Base-by-base conservation (phyloP, 2,888 invertebrate species). In the Nemotelus pantherinus region DNA sequence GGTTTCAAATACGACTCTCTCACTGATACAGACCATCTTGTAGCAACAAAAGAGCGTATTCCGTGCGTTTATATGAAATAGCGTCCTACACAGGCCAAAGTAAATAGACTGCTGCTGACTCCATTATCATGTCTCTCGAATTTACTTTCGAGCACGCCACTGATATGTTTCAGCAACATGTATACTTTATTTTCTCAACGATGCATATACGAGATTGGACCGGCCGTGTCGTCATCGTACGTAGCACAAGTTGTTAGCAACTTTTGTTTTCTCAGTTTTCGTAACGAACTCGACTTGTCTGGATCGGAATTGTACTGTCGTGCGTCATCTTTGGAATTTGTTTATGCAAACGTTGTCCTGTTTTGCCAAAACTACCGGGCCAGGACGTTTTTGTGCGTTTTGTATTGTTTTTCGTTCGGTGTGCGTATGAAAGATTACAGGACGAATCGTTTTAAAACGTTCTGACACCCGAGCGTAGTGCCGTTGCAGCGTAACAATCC, bases 191-290 rank as follows among this genome's bases (percentile, higher is more conserved):
- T 43, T 25, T 63, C 48, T 25, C 74, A 74, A 63, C 60, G 60
- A 63, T 74, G 71, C 71, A 72, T 47, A 72, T 47, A 72, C 45
- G 43, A n/a, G 45, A 25, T 58, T 45, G 48, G 67, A 67, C 58
- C 71, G 57, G 71, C 25, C 45, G 9, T 60, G 48, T 70, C 10
- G 53, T 10, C 45, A 41, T 53, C 55, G 55, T 43, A 43, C 53
- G 67, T 50, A 50, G 53, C 70, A 39, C 53, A 25, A 48, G 67
- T 50, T 7, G 67, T 48, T 67, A 55, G 70, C 70, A 70, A 70
- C 70, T 70, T 70, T 70, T 55, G 70, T 53, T 48, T 60, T 50
- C 41, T 74, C 74, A 74, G 74, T 74, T 57, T 63, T 74, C 74
- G 74, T 60, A 47, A 63, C 74, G 74, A 74, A 74, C 74, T 60